Evolutionary conservation across 2,888 invertebrate species (phyloP), one percentile per base, ranked within the genome.

Genomic region (Chrysina gloriosa): DNA sequence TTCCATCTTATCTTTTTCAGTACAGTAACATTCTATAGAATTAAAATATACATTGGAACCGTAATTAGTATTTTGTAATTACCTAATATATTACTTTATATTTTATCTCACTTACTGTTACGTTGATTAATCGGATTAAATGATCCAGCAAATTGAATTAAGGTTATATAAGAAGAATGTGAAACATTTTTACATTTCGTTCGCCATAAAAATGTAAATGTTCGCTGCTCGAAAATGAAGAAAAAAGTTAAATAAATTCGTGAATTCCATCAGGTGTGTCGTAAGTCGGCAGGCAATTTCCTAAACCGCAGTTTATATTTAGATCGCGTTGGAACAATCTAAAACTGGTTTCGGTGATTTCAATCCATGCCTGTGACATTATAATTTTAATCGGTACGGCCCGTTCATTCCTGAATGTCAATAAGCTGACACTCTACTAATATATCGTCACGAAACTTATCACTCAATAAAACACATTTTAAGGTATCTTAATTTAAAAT

Each of bases 351-450:
- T 39, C 39, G 6, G 14, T 23, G 39, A 39, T 58, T 58, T 25
- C 23, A 58, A 14, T 31, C 39, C 56, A 16, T 23, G 23, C 25
- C 31, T 58, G 39, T 58, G 56, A 58, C 39, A 58, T 58, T 58
- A 58, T 58, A 58, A 23, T 58, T 36, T 58, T 58, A 58, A 58
- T 58, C 56, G 56, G 39, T 23, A 7, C 39, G 39, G 56, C 7
- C 25, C 19, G 56, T 58, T 39, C 23, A 25, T 21, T 58, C 14
- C n/a, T 58, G 56, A 58, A 58, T 58, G 56, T 39, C 56, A 58
- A 58, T 19, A 39, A 21, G 39, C 23, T 58, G 39, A 39, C 56
- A 58, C 36, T 39, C 25, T 58, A 58, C 39, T 58, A 21, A 50
- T 50, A 25, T 27, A 29, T 50, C 25, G 11, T 14, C 21, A 19